phyloP scores from a whole-genome alignment of 1,140 invertebrate genomes.

The Mesaphorura yosii region DNA sequence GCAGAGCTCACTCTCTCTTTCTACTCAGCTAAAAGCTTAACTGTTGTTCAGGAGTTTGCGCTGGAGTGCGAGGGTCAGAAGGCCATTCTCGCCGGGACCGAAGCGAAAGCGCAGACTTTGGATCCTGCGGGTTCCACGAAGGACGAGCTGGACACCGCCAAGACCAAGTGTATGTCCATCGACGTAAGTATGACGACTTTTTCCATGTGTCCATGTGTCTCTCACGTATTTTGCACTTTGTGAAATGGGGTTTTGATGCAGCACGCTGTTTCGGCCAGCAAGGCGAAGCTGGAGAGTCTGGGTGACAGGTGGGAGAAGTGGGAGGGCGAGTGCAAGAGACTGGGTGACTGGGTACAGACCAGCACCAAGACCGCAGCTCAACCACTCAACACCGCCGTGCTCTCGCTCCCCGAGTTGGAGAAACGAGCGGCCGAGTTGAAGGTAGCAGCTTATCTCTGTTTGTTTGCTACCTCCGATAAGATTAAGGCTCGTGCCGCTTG shows the following conservation, averaged over 20 bases:
- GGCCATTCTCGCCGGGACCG: background rate
- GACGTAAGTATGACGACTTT: constrained; percentile 35
- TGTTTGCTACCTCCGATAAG: background rate
- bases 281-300: constrained; percentile 20
- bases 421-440: constrained; percentile 3
- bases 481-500: background rate
- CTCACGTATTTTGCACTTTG: constrained; percentile 59
- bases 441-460: background rate
- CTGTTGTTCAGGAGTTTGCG: background rate
- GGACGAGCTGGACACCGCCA: background rate
- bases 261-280: constrained; percentile 18
- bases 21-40: background rate
- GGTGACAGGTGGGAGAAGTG: constrained; percentile 24
- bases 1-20: background rate
- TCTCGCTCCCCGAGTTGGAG: constrained; percentile 6
- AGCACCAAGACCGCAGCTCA: constrained; percentile 6
- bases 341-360: constrained; percentile 15
- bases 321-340: constrained; percentile 1
- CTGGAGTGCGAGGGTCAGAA: background rate
- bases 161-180: background rate
- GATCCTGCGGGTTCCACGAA: background rate
- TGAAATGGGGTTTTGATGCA: too few relatives aligned
- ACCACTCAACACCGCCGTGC: constrained; percentile 5
- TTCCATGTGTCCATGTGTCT: background rate
- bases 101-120: background rate